phyloP scores from a whole-genome alignment of 2,888 invertebrate genomes.

The Erannis defoliaria region DNA sequence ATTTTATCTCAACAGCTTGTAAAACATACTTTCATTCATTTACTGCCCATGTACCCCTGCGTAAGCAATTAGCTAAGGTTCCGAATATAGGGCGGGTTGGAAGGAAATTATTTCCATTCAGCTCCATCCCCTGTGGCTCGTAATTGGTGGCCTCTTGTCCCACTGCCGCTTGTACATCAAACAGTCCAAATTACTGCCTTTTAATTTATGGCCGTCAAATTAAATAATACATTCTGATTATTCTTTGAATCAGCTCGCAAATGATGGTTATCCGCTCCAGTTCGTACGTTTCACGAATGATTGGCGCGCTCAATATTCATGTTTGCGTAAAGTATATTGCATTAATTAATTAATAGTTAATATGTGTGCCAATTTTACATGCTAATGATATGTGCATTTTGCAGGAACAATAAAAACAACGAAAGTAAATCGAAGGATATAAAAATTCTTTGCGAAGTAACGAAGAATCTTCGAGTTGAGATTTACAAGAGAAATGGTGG shows the following conservation, averaged over 20 bases:
- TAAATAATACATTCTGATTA: constrained; percentile 59
- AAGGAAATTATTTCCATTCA: constrained; percentile 69
- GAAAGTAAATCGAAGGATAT: constrained; percentile 5
- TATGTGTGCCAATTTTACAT: constrained; percentile 2
- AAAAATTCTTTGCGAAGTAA: constrained; percentile 34
- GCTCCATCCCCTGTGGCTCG: constrained; percentile 59
- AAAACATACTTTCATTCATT: constrained; percentile 14
- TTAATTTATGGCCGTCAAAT: constrained; percentile 63
- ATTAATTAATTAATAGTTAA: constrained; percentile 8
- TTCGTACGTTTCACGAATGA: constrained; percentile 33
- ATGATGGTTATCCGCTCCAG: constrained; percentile 40
- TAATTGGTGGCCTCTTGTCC: constrained; percentile 65
- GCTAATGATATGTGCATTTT: constrained; percentile 10
- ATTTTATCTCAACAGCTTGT: constrained; percentile 9
- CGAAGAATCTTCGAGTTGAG: constrained; percentile 32
- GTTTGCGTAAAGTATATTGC: constrained; percentile 3
- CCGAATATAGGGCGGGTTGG: constrained; percentile 61
- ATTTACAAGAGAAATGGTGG: constrained; percentile 38
- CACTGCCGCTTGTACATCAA: constrained; percentile 61
- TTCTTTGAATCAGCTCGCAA: constrained; percentile 44
- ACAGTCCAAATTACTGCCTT: constrained; percentile 64
- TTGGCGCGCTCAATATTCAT: constrained; percentile 13
- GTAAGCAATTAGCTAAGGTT: constrained; percentile 66
- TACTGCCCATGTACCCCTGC: constrained; percentile 42
- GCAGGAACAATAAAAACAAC: constrained; percentile 34